Evolutionary conservation across 2,113 vertebrate species (phyloP).

Genomic region (Hymenochirus boettgeri): DNA sequence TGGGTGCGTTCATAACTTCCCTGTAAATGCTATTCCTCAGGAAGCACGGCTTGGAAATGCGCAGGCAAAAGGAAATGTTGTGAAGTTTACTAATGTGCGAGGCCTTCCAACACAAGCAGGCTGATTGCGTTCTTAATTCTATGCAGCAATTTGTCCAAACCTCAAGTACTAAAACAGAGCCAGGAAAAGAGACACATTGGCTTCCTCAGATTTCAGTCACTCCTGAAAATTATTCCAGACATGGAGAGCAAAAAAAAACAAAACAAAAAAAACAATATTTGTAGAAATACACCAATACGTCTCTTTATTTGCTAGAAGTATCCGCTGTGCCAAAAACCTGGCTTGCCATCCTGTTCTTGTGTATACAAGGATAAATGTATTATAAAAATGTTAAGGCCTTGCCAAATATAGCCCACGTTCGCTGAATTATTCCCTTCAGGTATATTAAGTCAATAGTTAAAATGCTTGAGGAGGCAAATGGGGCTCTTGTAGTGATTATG

Average conservation of each 20-base stretch:
- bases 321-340: constrained; percentile 13
- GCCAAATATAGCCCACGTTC: constrained; percentile 1
- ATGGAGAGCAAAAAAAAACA: constrained; percentile 43
- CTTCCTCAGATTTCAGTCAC: constrained; percentile 51
- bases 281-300: constrained; percentile 36
- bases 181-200: constrained; percentile 45
- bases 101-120: constrained; percentile 47
- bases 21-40: constrained; percentile 45
- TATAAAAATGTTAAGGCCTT: not conserved
- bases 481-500: too few relatives aligned
- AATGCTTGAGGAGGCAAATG: too few relatives aligned
- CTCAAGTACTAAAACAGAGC: constrained; percentile 53
- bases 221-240: constrained; percentile 39
- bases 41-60: constrained; percentile 50
- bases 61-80: constrained; percentile 25
- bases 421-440: too few relatives aligned
- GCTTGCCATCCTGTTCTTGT: constrained; percentile 5
- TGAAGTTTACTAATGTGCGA: constrained; percentile 10
- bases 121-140: constrained; percentile 52
- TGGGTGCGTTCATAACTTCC: not conserved
- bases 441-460: too few relatives aligned
- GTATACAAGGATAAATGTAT: constrained; percentile 6
- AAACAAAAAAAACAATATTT: constrained; percentile 52
- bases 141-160: constrained; percentile 52
- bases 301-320: constrained; percentile 18